Evolutionary conservation across 2,113 vertebrate genomes (phyloP), one percentile per base, ranked within the genome.

Genomic region (Reinhardtius hippoglossoides): DNA sequence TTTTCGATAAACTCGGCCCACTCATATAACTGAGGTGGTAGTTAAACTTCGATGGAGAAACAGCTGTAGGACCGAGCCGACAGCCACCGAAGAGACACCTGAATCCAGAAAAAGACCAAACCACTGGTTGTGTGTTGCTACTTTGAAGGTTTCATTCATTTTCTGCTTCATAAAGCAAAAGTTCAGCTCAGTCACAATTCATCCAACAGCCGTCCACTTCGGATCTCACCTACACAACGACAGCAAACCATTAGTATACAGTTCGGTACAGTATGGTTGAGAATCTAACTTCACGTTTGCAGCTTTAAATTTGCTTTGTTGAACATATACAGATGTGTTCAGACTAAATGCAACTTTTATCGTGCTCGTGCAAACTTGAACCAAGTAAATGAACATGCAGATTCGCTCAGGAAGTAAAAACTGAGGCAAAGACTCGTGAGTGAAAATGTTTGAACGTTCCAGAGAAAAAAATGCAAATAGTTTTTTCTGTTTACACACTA

Each of bases 1-100:
- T n/a, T 54, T 46, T 46, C n/a, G 50, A 59, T 55, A 54, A 59
- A 64, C 58, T 16, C 48, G 46, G 57, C 52, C 13, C 62, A 14
- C 14, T 23, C n/a, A 15, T 14, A 56, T 13, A 44, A 18, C 18
- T 54, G 16, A 9, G 58, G 52, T 31, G 42, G 26, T n/a, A 0
- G 44, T 59, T 57, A 59, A 31, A 60, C 68, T n/a, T 52, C 1
- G 16, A 21, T 63, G 0, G 31, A 5, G 14, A 63, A 74, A 37
- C 50, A 37, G 37, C 35, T 56, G 21, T 15, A 6, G 3, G 10
- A 21, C 8, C 2, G 50, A 50, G 13, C 20, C 9, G 50, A 54
- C 50, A n/a, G 50, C 7, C 50, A 54, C 50, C 18, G 44, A 48
- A 3, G 44, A 54, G 18, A 24, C 50, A 48, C 26, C 9, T 26